Percentiles rank a stretch among this genome's conserved stretches.
phyloP scores from a whole-genome alignment of 2,113 vertebrate genomes.

The Trichechus manatus region DNA sequence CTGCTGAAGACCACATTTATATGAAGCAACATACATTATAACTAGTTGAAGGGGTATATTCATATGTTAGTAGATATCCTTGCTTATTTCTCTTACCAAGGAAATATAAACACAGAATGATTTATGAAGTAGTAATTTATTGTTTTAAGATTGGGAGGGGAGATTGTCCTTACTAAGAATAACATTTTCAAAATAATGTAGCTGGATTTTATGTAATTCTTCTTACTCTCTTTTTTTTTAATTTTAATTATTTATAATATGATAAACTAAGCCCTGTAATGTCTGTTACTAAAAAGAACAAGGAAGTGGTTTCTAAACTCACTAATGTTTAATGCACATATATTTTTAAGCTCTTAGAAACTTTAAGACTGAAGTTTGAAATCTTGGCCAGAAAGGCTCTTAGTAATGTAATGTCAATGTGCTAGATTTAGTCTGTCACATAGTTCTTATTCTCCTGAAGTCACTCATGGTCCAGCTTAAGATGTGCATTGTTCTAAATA shows the following conservation, averaged over 20 bases:
- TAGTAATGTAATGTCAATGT: background rate
- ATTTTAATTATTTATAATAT: slow-evolving; percentile 59
- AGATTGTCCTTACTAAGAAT: slow-evolving; percentile 7
- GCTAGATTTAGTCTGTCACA: background rate
- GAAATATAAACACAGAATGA: slow-evolving; percentile 3
- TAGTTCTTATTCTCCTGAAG: background rate
- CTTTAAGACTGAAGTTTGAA: background rate
- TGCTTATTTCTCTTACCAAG: background rate
- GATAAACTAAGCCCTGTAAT: slow-evolving; percentile 19
- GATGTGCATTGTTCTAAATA: background rate
- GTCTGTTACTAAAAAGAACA: slow-evolving; percentile 24
- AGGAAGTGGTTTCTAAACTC: background rate
- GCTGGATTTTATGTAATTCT: slow-evolving; percentile 36
- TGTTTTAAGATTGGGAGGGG: background rate
- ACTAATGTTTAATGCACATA: background rate
- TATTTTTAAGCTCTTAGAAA: slow-evolving; percentile 49
- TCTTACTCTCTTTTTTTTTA: slow-evolving; percentile 38
- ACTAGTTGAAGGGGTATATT: background rate
- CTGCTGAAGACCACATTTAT: background rate
- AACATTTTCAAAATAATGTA: slow-evolving; percentile 24
- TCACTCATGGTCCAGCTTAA: background rate
- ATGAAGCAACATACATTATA: background rate
- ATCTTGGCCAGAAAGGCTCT: background rate
- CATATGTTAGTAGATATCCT: background rate
- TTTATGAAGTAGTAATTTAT: slow-evolving; percentile 40